Conservation (phyloP, 2,888 invertebrate genomes). For the Andrena bucephala region DNA sequence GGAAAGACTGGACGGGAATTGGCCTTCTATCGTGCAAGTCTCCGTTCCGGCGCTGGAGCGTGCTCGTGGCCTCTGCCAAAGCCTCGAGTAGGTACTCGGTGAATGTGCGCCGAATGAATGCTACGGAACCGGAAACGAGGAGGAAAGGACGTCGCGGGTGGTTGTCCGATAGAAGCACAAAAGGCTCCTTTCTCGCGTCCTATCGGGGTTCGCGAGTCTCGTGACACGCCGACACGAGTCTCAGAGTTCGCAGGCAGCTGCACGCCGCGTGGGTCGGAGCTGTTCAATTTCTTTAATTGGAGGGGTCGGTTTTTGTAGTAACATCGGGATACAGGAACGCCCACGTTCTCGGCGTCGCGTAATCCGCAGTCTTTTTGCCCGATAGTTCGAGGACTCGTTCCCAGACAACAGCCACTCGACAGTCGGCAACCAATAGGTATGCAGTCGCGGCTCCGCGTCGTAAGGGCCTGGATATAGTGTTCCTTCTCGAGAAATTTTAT, state of each 20-base stretch:
- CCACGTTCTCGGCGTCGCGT: too few species aligned
- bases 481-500: too few species aligned
- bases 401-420: neutral
- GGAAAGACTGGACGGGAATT: neutral
- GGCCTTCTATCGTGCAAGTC: neutral
- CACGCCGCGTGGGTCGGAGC: too few species aligned
- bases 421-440: neutral
- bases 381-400: neutral
- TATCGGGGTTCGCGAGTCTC: neutral
- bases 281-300: too few species aligned
- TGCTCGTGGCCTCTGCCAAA: neutral
- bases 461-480: too few species aligned
- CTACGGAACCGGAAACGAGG: neutral
- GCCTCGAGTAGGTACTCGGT: neutral
- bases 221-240: neutral
- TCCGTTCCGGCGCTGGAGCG: neutral
- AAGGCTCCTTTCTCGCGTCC: neutral
- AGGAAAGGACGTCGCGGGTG: neutral
- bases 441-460: neutral
- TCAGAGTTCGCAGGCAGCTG: too few species aligned
- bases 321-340: too few species aligned
- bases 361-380: too few species aligned
- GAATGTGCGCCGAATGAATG: neutral
- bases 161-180: neutral
- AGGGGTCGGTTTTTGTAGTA: too few species aligned